phyloP scores from a whole-genome alignment of 2,113 vertebrate species.

The Nothobranchius furzeri region DNA sequence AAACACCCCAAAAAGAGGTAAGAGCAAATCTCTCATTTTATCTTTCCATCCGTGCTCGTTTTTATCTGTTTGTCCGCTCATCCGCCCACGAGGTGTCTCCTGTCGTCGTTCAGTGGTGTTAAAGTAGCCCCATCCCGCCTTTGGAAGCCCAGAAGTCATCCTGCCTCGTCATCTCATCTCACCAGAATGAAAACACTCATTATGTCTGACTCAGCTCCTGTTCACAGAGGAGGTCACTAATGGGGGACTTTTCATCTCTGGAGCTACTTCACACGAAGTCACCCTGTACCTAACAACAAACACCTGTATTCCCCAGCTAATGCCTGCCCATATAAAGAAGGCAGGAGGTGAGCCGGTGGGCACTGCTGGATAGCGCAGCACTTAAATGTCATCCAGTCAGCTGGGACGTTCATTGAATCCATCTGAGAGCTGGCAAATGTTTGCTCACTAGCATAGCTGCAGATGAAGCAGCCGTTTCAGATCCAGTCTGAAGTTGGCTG shows the following conservation, averaged over 20 bases:
- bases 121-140: constrained; percentile 47
- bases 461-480: constrained; percentile 4
- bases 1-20: constrained; percentile 85
- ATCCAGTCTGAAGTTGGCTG: background rate
- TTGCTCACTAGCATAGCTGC: background rate
- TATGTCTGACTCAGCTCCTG: constrained; percentile 65
- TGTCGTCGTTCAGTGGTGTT: constrained; percentile 41
- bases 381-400: constrained; percentile 51
- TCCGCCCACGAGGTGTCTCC: constrained; percentile 62
- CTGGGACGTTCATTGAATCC: constrained; percentile 44
- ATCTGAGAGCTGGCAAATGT: constrained; percentile 30
- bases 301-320: constrained; percentile 58
- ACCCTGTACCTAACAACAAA: constrained; percentile 60
- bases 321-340: constrained; percentile 36
- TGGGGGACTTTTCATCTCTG: constrained; percentile 59
- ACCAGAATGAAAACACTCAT: constrained; percentile 66
- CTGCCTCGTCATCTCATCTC: constrained; percentile 63
- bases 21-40: constrained; percentile 50
- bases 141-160: constrained; percentile 49
- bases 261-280: constrained; percentile 57
- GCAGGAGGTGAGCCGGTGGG: constrained; percentile 37
- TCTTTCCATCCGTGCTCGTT: constrained; percentile 46
- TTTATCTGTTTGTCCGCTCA: constrained; percentile 61
- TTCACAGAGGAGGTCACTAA: constrained; percentile 61
- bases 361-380: constrained; percentile 41